Base-by-base conservation (phyloP, 2,797 vertebrate species). In the Sebastes wilsoni region DNA sequence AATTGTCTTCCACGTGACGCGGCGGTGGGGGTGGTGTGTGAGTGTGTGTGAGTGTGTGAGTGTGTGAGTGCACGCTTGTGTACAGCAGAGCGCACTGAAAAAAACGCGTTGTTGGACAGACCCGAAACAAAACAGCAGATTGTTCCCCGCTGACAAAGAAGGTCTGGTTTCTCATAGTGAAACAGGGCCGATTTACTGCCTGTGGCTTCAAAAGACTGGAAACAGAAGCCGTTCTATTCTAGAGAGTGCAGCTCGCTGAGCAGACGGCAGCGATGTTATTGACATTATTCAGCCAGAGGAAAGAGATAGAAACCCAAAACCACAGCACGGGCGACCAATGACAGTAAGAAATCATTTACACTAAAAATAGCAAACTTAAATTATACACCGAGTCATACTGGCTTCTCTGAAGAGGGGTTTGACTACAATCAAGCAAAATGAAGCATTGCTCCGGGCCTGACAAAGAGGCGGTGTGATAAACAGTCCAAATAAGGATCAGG, bases 71-170 rank as follows among this genome's bases (percentile, higher is more conserved):
- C 12, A 36, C 32, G 72, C 76, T 64, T 49, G 85, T 72, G 77
- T 78, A 82, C 77, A 1, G 56, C 80, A 30, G 79, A 75, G 67
- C 79, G 66, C 88, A 94, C 83, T 20, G 46, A 20, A 49, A 49
- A 91, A 89, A 91, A 87, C 10, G 59, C 77, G 85, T 93, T 92
- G 93, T 93, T 89, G 90, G 88, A 91, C 93, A 74, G 90, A 87
- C 55, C 77, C 62, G 60, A 86, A 93, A 93, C 91, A 94, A 92
- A 87, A 87, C 80, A 86, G 88, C 89, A 91, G 88, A 95, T 93
- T 95, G 94, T 96, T 93, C 94, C 89, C 90, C 86, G 80, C 89
- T 87, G 90, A 92, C 89, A 90, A 94, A 94, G 89, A 77, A 82
- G 88, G 91, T 92, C 90, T 94, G 85, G 82, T 92, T 93, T 95